Evolutionary conservation across 2,888 invertebrate species (phyloP).

Genomic region (Lycocerus yunnanus): DNA sequence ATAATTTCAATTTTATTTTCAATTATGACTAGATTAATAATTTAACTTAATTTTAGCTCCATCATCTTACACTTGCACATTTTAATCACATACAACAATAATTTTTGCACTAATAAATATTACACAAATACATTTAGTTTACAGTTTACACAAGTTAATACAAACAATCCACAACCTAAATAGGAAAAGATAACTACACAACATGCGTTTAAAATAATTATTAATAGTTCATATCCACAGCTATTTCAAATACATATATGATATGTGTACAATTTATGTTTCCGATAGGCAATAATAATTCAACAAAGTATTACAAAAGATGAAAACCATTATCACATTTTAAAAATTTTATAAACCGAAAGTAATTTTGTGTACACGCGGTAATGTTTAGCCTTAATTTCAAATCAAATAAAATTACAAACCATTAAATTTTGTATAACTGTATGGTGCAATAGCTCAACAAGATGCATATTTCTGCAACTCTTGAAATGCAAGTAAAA

Average conservation of each 20-base stretch:
- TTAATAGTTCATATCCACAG: background rate
- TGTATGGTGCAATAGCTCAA: background rate
- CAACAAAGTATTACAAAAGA: background rate
- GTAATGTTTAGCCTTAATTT: background rate
- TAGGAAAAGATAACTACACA: background rate
- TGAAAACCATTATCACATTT: background rate
- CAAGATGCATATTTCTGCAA: background rate
- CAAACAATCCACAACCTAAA: background rate
- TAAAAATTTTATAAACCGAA: background rate
- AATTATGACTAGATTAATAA: constrained; percentile 44
- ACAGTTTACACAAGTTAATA: background rate
- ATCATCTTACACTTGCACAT: background rate
- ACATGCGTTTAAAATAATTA: background rate
- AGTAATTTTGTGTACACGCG: background rate
- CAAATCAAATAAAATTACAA: background rate
- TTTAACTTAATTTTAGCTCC: constrained; percentile 13
- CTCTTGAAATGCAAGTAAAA: background rate
- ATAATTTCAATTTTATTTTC: constrained; percentile 22
- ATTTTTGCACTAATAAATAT: background rate
- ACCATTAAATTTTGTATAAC: background rate
- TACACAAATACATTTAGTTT: background rate
- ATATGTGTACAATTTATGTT: background rate
- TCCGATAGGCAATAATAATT: background rate
- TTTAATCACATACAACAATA: background rate
- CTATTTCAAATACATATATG: background rate